Evolutionary conservation across 2,113 vertebrate genomes (phyloP), one percentile per base, ranked within the genome.

Genomic region (Xiphophorus hellerii): DNA sequence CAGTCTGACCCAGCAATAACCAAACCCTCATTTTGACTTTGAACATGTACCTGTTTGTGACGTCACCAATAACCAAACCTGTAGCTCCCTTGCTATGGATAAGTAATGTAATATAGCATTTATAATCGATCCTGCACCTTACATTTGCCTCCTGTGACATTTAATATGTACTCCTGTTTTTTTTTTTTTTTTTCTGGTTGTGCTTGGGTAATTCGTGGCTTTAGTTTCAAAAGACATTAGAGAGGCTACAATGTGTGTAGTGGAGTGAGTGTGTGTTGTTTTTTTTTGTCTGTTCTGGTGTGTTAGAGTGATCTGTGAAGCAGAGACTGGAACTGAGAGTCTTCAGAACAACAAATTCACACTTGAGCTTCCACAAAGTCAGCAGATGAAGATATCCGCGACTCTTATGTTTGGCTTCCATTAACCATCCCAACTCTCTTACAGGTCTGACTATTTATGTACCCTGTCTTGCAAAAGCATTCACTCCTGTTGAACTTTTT

Each of bases 61-160:
- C 87, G 69, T 92, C 80, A 89, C 88, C 91, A 92, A 86, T 93
- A 94, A 94, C 92, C 92, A 93, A 94, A 94, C 89, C 88, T 90
- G 85, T 84, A 90, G 88, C 92, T 92, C 51, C 83, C 81, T 69
- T 86, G 81, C 81, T 93, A 84, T 88, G 90, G 83, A 80, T 88
- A 90, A 86, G 69, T 80, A 89, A 84, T 73, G 73, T 92, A 88
- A 91, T 81, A 85, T 73, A 89, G 89, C 87, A 84, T 94, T 92
- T 93, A 92, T 92, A 92, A 90, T 91, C 87, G 70, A 86, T 80
- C 86, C 88, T 87, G 94, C 93, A 94, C 93, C 93, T 94, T 93
- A 93, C 88, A 89, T 90, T 90, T 92, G 91, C 91, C 89, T 90
- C 65, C 85, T 89, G 83, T 89, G 86, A 88, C 91, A 89, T 92